Evolutionary conservation across 2,888 invertebrate species (phyloP), one percentile per base, ranked within the genome.

Genomic region (Oxytorus armatus): DNA sequence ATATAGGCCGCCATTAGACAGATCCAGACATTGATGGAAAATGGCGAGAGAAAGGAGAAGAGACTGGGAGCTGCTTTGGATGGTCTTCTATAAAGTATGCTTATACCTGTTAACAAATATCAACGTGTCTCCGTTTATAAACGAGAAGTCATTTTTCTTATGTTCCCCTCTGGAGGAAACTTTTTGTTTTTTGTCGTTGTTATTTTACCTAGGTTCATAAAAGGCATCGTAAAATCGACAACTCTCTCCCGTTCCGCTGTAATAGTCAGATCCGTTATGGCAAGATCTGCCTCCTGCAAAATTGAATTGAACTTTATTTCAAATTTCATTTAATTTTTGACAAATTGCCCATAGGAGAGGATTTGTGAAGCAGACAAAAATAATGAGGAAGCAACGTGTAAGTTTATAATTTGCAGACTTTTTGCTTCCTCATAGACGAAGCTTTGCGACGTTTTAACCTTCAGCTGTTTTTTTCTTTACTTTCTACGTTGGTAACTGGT

Each of bases 191-290:
- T 16, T 10, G 10, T 3, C 14, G 14, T 23, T 0, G 11, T 23
- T 42, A 25, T 4, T 55, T 79, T 89, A 94, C 95, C 95, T 84
- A 99, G 93, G 91, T 97, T 98, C 97, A 99, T 98, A 89, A 98
- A 99, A 0, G 98, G 98, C 92, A 96, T 97, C 0, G 98, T 98
- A 89, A 99, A 99, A 92, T 98, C 98, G 0, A 98, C 98, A 16
- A 95, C 97, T 87, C 94, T 95, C 90, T 98, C 97, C 36, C 99
- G 94, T 82, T 96, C 95, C 49, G 98, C 95, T 8, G 98, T 98
- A 87, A 97, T 96, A 4, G 96, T 96, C 85, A 99, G 93, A 90
- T 98, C 98, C 3, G 98, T 98, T 61, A 99, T 97, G 1, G 97
- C 98, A 89, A 99, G 94, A 92, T 98, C 97, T 44, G 96, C 97